These are phyloP conservation scores for Engystomops pustulosus DNA, from an alignment of 2,113 vertebrate species.

Conservation along the genomic window DNA sequence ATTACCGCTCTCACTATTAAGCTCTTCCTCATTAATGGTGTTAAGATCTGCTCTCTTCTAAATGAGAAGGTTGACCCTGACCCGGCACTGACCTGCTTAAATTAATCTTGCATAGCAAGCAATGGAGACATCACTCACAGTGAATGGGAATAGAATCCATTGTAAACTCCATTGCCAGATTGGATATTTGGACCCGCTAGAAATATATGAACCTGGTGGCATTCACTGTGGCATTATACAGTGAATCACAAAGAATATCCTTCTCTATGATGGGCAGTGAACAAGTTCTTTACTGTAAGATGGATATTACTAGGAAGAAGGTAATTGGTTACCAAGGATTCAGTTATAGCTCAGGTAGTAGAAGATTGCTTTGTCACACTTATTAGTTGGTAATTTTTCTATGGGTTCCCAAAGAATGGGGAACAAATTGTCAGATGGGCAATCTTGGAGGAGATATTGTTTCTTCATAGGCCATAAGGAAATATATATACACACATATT, in stretches of 20 bases:
- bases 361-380: not conserved
- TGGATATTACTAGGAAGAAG: too few species aligned
- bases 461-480: too few species aligned
- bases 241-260: too few species aligned
- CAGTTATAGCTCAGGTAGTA: not conserved
- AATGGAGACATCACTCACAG: not conserved
- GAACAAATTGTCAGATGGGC: not conserved
- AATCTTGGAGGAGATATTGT: not conserved
- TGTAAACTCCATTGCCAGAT: too few species aligned
- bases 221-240: too few species aligned
- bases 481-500: too few species aligned
- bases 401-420: not conserved
- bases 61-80: slow-evolving; percentile 1
- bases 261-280: too few species aligned
- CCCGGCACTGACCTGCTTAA: not conserved
- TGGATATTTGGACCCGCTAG: too few species aligned
- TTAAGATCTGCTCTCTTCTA: slow-evolving; percentile 2
- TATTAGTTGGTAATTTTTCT: not conserved
- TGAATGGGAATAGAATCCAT: too few species aligned
- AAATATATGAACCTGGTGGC: too few species aligned
- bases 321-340: too few species aligned
- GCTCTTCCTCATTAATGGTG: slow-evolving; percentile 1
- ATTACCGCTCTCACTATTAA: slow-evolving; percentile 5
- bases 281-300: too few species aligned
- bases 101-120: not conserved